Evolutionary conservation across 2,113 vertebrate genomes (phyloP).

Genomic region (Hypanus sabinus): DNA sequence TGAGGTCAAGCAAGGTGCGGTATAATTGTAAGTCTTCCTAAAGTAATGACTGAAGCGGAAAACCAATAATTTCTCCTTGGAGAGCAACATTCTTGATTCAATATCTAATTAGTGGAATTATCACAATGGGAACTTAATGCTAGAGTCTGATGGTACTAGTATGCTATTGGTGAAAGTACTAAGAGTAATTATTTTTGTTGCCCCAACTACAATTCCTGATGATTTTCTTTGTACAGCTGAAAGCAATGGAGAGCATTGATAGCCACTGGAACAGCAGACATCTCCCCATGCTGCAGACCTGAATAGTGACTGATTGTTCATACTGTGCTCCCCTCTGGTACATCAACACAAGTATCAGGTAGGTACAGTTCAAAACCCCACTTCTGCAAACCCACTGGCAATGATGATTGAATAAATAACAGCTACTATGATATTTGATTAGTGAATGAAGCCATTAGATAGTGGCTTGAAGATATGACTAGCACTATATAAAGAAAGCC

Average conservation of each 20-base stretch:
- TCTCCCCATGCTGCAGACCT: not conserved
- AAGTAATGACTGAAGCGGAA: not conserved
- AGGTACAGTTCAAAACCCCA: not conserved
- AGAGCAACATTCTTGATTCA: not conserved
- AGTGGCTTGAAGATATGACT: not conserved
- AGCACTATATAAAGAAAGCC: not conserved
- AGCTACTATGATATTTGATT: not conserved
- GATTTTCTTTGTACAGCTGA: not conserved
- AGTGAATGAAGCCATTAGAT: not conserved
- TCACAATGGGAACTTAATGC: not conserved
- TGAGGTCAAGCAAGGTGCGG: too few relatives aligned
- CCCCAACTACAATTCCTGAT: not conserved
- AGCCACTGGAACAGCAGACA: not conserved
- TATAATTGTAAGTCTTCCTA: not conserved
- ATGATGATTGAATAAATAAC: not conserved
- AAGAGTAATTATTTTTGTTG: not conserved
- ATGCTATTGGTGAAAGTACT: not conserved
- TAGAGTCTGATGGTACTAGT: not conserved
- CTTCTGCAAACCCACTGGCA: not conserved
- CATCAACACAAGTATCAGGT: not conserved
- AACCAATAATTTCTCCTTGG: not conserved
- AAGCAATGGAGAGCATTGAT: not conserved
- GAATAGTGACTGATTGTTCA: not conserved
- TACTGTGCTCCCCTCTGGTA: not conserved
- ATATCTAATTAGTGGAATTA: not conserved